Conservation (phyloP, 2,888 invertebrate species). For the Clivina fossor region DNA sequence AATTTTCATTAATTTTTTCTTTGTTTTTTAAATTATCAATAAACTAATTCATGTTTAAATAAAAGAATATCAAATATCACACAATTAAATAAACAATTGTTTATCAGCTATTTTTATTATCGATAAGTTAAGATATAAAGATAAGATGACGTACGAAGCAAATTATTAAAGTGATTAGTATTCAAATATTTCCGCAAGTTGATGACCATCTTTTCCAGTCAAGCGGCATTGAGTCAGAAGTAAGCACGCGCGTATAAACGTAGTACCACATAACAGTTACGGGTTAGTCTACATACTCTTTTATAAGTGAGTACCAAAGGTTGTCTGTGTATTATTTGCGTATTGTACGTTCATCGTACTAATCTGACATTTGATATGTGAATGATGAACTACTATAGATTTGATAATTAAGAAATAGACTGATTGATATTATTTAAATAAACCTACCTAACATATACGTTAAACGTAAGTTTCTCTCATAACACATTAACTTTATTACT, state of each 20-base stretch:
- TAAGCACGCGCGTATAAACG: background rate
- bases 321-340: background rate
- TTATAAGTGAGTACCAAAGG: background rate
- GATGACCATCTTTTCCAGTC: background rate
- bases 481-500: constrained; percentile 5
- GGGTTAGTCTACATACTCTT: background rate
- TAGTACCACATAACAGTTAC: background rate
- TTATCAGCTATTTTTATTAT: too few relatives aligned
- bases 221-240: background rate
- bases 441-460: background rate
- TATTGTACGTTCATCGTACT: background rate
- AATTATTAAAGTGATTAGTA: too few relatives aligned
- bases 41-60: too few relatives aligned
- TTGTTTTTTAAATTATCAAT: too few relatives aligned
- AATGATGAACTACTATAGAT: constrained; percentile 1
- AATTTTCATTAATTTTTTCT: too few relatives aligned
- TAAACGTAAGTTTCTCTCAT: background rate
- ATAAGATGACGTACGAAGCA: too few relatives aligned
- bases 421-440: too few relatives aligned
- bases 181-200: background rate
- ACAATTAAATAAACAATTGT: too few relatives aligned
- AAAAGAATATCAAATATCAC: too few relatives aligned
- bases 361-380: constrained; percentile 1
- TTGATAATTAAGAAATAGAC: background rate
- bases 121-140: too few relatives aligned